Evolutionary conservation across 2,797 vertebrate species (phyloP), one percentile per base, ranked within the genome.

Genomic region (Labeo calbasu): DNA sequence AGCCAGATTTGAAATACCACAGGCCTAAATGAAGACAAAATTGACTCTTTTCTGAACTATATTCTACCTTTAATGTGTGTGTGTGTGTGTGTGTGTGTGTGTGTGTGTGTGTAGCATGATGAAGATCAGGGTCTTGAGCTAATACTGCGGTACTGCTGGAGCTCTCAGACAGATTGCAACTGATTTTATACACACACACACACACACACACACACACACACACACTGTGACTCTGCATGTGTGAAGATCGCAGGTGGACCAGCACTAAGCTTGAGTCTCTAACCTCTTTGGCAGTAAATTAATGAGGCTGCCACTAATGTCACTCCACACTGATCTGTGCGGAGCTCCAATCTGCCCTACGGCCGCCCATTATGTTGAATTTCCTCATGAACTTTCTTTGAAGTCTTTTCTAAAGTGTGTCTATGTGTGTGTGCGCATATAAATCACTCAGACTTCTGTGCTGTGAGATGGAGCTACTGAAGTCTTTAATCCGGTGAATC

Each of bases 61-160:
- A 25, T 28, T 28, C 23, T 28, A 63, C 23, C 25, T 63, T 63
- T 28, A 6, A 9, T 53, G 13, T 28, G 61, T 15, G 23, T 63
- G 2, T 8, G 13, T 1, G 13, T 28, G 25, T 65, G 6, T 32
- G 61, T 28, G 13, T 15, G 61, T 15, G 23, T 63, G 2, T 8
- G 13, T 1, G 13, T 28, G 25, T 65, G 6, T 32, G 61, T 28
- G 13, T 15, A 23, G 13, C 23, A n/a, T 14, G 23, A 50, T 50
- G 48, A 50, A 50, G 48, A 4, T 50, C 48, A 50, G 48, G 8
- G 87, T 92, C 92, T 92, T 55, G 90, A 89, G 91, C 92, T 89
- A 84, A 88, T 88, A 86, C 92, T 90, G 36, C 72, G 82, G 88
- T 84, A 77, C 66, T 43, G 19, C 36, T 69, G 43, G 43, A 71